Evolutionary conservation across 2,797 vertebrate genomes (phyloP), one percentile per base, ranked within the genome.

Genomic region (Sphaeramia orbicularis): DNA sequence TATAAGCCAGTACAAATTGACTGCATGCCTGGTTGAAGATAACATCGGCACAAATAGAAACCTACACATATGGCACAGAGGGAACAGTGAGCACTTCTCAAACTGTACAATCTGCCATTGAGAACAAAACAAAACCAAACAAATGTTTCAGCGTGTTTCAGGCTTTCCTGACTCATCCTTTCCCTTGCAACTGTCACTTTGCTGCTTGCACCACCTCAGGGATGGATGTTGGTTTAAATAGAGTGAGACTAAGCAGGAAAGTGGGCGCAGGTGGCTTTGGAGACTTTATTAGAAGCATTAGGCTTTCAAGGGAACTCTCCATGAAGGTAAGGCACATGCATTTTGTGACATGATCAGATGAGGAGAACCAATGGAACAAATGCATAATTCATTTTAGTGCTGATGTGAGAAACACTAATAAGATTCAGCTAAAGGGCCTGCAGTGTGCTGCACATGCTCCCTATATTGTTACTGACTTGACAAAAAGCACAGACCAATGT

Each of bases 221-320:
- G 0, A 52, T 38, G 18, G 36, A 44, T 77, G 69, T 32, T 68
- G 62, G 71, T 69, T 81, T 76, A 65, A 44, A 54, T 58, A 18
- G 37, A 71, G 43, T 43, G 57, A 59, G 55, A 71, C 41, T 4
- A 32, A 52, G 63, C 40, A 4, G 13, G 18, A 30, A 30, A 66
- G 63, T 24, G 70, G 61, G 71, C 41, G 65, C 80, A 86, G 83
- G 61, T 80, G 81, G 81, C 74, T 73, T 78, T 51, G 38, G 67
- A 66, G 64, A 83, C 78, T 89, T 84, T 81, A 87, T 89, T 85
- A 86, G 71, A 63, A 79, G 63, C 73, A 82, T 84, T 73, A 76
- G 42, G 55, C 74, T 86, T 89, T 81, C 68, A 63, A 63, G 74
- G 72, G 63, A 81, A 54, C 49, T 51, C 67, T 70, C 71, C 65